Percentiles rank a stretch among this genome's conserved stretches.
Conservation (phyloP, 2,888 invertebrate species). For the Rhamphomyia laevipes region DNA sequence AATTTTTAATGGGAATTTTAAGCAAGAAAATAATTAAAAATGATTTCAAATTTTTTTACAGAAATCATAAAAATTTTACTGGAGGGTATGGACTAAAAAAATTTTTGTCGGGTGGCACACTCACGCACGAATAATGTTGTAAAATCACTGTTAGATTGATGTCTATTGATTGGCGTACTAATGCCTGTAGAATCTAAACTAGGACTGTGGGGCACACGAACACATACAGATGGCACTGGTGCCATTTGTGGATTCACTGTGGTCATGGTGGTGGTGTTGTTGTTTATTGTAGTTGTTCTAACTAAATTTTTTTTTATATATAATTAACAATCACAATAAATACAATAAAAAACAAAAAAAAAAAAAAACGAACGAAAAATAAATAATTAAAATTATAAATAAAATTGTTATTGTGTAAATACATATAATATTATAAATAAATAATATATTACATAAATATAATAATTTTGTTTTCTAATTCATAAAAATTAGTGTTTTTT, state of each 20-base stretch:
- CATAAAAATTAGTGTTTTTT: neutral
- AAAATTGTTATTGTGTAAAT: too few relatives aligned
- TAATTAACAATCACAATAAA: constrained; percentile 10
- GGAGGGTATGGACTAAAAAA: too few relatives aligned
- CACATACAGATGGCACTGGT: constrained; percentile 39
- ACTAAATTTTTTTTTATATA: constrained; percentile 21
- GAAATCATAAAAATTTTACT: too few relatives aligned
- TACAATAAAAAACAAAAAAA: constrained; percentile 8
- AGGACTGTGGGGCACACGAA: constrained; percentile 38
- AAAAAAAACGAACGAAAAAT: constrained; percentile 3
- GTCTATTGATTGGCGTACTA: constrained; percentile 37
- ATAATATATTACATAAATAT: too few relatives aligned
- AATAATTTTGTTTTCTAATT: neutral
- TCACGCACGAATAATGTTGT: constrained; percentile 41
- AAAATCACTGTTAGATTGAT: constrained; percentile 37
- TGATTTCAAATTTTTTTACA: too few relatives aligned
- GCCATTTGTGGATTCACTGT: constrained; percentile 26
- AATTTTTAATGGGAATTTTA: too few relatives aligned
- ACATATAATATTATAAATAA: too few relatives aligned
- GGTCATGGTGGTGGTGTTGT: constrained; percentile 25
- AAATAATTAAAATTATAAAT: too few relatives aligned
- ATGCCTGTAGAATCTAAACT: constrained; percentile 29
- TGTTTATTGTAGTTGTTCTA: constrained; percentile 26
- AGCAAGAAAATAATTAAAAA: too few relatives aligned
- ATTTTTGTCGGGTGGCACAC: constrained; percentile 28